Evolutionary conservation across 1,140 invertebrate species (phyloP), one percentile per base, ranked within the genome.

Genomic region (Drosophila sproati): DNA sequence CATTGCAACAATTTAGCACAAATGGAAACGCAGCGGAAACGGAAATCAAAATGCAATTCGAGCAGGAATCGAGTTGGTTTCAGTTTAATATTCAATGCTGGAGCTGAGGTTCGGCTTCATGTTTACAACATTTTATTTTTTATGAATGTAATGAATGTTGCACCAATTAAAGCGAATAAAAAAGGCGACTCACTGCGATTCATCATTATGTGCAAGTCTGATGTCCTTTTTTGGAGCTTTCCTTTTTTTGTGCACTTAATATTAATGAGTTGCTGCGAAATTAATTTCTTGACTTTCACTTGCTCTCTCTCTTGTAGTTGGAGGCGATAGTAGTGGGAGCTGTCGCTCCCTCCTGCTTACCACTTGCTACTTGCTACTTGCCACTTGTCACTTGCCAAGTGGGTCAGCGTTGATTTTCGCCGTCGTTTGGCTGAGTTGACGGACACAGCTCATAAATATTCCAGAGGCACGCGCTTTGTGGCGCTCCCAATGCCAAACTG

Each of bases 221-320:
- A 69, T 74, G 43, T 67, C 80, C 83, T 83, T 88, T 83, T 88
- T 88, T 73, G 79, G 85, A 20, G 73, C 62, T 64, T 66, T 55
- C n/a, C n/a, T 8, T 41, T 41, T 3, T 10, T 41, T 41, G 8
- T 67, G 62, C 80, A 89, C 85, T 83, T 83, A 88, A 88, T 88
- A 88, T 88, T 88, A 88, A 88, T 88, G 83, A 88, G 80, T 88
- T 80, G 77, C 77, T 80, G 77, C 60, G 71, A 88, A 89, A 88
- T 89, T 88, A 88, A 88, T 88, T 88, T 88, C 73, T 78, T 77
- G 80, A 89, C 83, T 88, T 88, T 88, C 80, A 82, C 80, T 83
- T 51, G 51, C 54, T 28, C 39, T 5, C 4, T 28, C 54, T 43
- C 10, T n/a, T n/a, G 7, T 3, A 52, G 59, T 66, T 77, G 70